Base-by-base conservation (phyloP, 2,888 invertebrate genomes). In the Dicranocentrus wangi region DNA sequence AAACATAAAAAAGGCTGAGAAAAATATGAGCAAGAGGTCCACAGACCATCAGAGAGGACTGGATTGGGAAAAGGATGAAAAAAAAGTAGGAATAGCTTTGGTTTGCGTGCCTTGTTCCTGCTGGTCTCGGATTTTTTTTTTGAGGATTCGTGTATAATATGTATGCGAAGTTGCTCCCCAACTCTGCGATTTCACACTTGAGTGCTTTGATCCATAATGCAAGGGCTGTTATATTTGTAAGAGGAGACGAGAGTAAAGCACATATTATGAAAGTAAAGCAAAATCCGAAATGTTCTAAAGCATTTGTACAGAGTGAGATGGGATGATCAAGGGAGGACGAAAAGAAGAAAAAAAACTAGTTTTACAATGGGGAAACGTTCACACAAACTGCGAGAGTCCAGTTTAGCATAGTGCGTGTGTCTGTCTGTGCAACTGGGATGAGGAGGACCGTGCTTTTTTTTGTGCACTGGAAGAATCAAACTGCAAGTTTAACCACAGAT, bases 151-250 rank as follows among this genome's bases (percentile, higher is more conserved):
- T 8, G 55, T 55, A 55, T 55, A 55, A 70, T 82, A 69, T 69
- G 75, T 82, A 79, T 82, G 81, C 81, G 81, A 81, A 82, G 75
- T 81, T 79, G 81, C 76, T 84, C 82, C 82, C 84, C 86, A 85
- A 84, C 85, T 85, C 85, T 77, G 82, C 85, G 86, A 87, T 87
- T 87, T 87, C 85, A 86, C 87, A 84, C 83, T 86, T 82, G 82
- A 86, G 42, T 85, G 86, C 81, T 70, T 82, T 85, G 86, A 87
- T 87, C 87, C 87, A 87, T 87, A 87, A 87, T 87, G 87, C 87
- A 87, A 85, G 85, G 84, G 87, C 39, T 61, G 42, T 32, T 55
- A 55, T 55, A 55, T 55, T 55, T 55, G 55, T 55, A 55, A 55
- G 55, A 55, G 21, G 21, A 55, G 55, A 21, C 19, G 15, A 55